phyloP scores from a whole-genome alignment of 2,888 invertebrate species.

The Diarsia rubi region DNA sequence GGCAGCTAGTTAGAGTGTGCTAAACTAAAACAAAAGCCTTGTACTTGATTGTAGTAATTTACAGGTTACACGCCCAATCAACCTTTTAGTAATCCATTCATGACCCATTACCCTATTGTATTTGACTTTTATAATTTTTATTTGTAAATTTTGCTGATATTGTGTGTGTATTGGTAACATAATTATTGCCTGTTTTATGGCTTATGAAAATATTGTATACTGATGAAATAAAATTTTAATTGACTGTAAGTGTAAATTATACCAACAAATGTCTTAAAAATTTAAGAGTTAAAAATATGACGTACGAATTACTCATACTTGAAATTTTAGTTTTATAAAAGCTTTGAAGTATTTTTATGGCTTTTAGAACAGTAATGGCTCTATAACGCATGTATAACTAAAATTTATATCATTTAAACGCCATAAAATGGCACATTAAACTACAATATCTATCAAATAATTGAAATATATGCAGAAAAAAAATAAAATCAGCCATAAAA shows the following conservation, averaged over 20 bases:
- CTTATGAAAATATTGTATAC: not conserved
- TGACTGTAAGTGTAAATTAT: not conserved
- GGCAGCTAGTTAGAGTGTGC: not conserved
- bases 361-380: constrained; percentile 40
- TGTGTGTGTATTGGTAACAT: no score
- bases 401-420: constrained; percentile 51
- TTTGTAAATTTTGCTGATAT: not conserved
- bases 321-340: constrained; percentile 22
- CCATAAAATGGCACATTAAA: constrained; percentile 60
- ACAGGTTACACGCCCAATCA: constrained; percentile 29
- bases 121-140: not conserved
- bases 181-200: not conserved
- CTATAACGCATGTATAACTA: constrained; percentile 41
- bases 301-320: constrained; percentile 12
- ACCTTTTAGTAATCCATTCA: constrained; percentile 24
- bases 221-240: not conserved
- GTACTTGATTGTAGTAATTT: constrained; percentile 30
- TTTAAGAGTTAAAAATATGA: constrained; percentile 12
- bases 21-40: constrained; percentile 25
- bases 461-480: constrained; percentile 59
- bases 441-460: constrained; percentile 57
- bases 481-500: constrained; percentile 63
- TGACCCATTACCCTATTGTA: constrained; percentile 14
- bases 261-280: not conserved
- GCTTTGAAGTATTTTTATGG: constrained; percentile 27